Percentiles rank a stretch among this genome's conserved stretches.
These are phyloP conservation scores for Nothobranchius furzeri DNA, from an alignment of 2,113 vertebrate genomes.

Conservation along the genomic window DNA sequence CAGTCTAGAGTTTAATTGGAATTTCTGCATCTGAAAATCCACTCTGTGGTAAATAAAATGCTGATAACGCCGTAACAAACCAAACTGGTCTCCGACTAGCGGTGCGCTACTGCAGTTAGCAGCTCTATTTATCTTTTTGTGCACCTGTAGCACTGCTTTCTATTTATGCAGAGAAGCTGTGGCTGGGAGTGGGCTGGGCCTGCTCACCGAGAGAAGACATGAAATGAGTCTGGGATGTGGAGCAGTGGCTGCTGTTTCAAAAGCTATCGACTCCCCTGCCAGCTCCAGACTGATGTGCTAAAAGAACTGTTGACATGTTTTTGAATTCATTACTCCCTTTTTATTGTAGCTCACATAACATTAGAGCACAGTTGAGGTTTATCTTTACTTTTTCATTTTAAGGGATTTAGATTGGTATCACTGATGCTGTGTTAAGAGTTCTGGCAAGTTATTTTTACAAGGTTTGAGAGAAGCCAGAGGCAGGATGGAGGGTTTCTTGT, in stretches of 20 bases:
- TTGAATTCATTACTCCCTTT: conserved; percentile 32
- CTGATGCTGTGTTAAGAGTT: conserved; percentile 30
- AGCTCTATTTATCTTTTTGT: conserved; percentile 42
- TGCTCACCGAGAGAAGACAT: conserved; percentile 50
- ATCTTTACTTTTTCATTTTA: conserved; percentile 10
- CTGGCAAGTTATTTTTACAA: conserved; percentile 45
- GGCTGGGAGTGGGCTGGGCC: conserved; percentile 76
- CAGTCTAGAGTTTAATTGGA: conserved; percentile 45
- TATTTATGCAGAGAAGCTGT: conserved; percentile 74
- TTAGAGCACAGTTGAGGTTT: conserved; percentile 17
- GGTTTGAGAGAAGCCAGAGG: conserved; percentile 30
- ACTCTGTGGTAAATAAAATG: conserved; percentile 34
- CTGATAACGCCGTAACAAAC: conserved; percentile 44
- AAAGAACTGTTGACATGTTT: conserved; percentile 5
- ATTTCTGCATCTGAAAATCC: conserved; percentile 35
- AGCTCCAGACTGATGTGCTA: conserved; percentile 19
- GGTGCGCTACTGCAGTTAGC: conserved; percentile 31
- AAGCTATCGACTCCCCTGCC: conserved; percentile 37
- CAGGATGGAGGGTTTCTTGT: conserved; percentile 20
- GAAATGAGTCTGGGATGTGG: conserved; percentile 20
- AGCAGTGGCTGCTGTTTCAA: conserved; percentile 21
- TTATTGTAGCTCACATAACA: conserved; percentile 17
- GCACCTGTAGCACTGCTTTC: conserved; percentile 62
- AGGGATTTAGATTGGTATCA: conserved; percentile 11
- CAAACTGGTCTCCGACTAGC: conserved; percentile 39